phyloP scores from a whole-genome alignment of 2,113 vertebrate genomes.

The Caloenas nicobarica region DNA sequence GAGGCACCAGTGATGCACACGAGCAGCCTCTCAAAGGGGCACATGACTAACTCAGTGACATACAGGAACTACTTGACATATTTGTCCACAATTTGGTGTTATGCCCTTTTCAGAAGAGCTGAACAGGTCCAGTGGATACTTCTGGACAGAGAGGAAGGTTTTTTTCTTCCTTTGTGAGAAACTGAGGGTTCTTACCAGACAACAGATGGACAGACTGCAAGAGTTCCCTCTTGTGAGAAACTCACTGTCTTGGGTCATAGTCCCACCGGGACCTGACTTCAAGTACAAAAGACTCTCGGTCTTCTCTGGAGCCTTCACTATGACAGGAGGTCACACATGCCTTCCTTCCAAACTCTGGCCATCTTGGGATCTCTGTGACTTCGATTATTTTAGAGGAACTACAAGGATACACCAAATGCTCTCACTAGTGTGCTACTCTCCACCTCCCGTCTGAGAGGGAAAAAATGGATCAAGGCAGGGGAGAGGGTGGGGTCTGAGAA shows the following conservation, averaged over 20 bases:
- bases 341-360: not conserved
- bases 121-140: not conserved
- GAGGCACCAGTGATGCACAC: not conserved
- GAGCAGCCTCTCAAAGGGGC: not conserved
- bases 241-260: not conserved
- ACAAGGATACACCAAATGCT: not conserved
- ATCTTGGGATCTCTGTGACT: not conserved
- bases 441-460: not conserved
- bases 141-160: not conserved
- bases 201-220: not conserved
- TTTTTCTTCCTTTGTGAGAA: not conserved
- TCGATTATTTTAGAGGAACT: not conserved
- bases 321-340: not conserved
- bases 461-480: not conserved
- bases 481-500: not conserved
- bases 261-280: not conserved
- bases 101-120: not conserved
- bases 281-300: not conserved
- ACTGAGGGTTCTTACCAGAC: not conserved
- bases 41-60: fast-evolving
- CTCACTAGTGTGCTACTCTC: not conserved
- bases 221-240: not conserved
- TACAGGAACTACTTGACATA: not conserved
- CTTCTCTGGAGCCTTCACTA: not conserved
- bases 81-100: not conserved